Conservation (phyloP, 2,888 invertebrate genomes). For the Parnassius apollo region DNA sequence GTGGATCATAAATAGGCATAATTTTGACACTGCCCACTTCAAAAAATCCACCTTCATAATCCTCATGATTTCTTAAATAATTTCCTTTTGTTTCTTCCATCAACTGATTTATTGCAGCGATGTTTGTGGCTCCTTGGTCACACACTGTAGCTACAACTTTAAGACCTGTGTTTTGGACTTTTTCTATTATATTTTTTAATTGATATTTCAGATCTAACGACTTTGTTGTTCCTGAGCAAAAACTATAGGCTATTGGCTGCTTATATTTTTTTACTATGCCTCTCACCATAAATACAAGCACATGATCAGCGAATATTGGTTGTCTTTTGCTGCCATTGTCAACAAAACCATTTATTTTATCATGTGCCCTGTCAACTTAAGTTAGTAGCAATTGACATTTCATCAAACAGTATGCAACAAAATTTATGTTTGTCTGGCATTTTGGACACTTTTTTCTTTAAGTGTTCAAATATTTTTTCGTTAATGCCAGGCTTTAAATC, state of each 20-base stretch:
- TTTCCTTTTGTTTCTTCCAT: conserved; percentile 21
- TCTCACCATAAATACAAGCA: conserved; percentile 30
- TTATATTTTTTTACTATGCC: conserved; percentile 31
- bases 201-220: conserved; percentile 18
- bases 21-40: too few species aligned
- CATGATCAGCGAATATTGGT: conserved; percentile 28
- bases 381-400: too few species aligned
- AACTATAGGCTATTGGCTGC: conserved; percentile 29
- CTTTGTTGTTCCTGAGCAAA: conserved; percentile 25
- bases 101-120: conserved; percentile 28
- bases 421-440: conserved; percentile 17
- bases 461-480: conserved; percentile 7
- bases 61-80: conserved; percentile 13
- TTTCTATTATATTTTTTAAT: conserved; percentile 21
- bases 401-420: conserved; percentile 14
- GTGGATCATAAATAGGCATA: too few species aligned
- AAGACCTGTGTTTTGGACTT: conserved; percentile 25
- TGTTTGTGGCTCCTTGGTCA: conserved; percentile 31
- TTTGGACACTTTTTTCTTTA: conserved; percentile 2
- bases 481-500: conserved; percentile 15
- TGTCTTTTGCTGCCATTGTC: conserved; percentile 1
- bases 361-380: too few species aligned
- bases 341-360: background rate
- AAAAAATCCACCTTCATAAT: too few species aligned
- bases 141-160: conserved; percentile 30